Evolutionary conservation across 2,113 vertebrate genomes (phyloP).

Genomic region (Otis tarda): DNA sequence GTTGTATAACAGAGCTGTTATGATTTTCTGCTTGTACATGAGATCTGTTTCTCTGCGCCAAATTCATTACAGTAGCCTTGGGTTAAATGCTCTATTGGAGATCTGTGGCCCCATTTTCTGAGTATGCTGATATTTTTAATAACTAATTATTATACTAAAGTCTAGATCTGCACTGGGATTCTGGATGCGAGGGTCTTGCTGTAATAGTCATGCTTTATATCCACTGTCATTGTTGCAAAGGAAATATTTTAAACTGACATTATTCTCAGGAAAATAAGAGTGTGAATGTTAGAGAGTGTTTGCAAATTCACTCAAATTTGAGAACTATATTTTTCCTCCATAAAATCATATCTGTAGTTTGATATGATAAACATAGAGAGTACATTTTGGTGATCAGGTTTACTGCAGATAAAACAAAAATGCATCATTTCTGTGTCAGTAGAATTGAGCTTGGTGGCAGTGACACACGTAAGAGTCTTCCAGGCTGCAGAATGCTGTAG

Average conservation of each 20-base stretch:
- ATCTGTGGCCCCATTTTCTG: neutral
- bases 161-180: neutral
- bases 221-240: neutral
- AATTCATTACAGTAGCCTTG: neutral
- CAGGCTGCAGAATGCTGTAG: neutral
- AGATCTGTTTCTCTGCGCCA: neutral
- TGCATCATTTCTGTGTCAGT: neutral
- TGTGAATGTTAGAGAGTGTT: neutral
- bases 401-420: neutral
- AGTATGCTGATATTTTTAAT: slow-evolving; percentile 23
- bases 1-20: neutral
- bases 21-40: neutral
- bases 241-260: neutral
- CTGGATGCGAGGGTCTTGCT: neutral
- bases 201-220: neutral
- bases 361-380: neutral
- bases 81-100: neutral
- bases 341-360: neutral
- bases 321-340: neutral
- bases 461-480: neutral
- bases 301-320: neutral
- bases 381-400: neutral
- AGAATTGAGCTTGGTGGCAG: neutral
- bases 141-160: neutral
- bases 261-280: neutral